Evolutionary conservation across 2,888 invertebrate genomes (phyloP).

Genomic region (Megamerina dolium): DNA sequence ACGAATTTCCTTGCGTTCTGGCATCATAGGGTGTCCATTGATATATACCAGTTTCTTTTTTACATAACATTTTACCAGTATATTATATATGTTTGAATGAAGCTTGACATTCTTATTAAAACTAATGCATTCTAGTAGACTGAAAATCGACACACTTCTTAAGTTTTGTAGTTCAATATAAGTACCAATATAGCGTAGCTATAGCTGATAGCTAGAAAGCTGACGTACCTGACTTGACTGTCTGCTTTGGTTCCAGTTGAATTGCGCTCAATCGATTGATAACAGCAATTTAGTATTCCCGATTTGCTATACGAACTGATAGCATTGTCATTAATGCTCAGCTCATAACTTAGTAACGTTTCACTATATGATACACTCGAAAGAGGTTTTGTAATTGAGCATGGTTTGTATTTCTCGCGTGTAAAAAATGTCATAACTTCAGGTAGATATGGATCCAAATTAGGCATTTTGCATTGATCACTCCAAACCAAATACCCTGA

Average conservation of each 20-base stretch:
- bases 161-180: no score
- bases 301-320: constrained; percentile 28
- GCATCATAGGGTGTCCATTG: constrained; percentile 54
- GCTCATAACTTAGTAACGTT: constrained; percentile 29
- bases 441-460: constrained; percentile 56
- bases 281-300: constrained; percentile 39
- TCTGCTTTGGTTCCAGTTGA: constrained; percentile 34
- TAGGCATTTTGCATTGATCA: constrained; percentile 59
- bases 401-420: constrained; percentile 53
- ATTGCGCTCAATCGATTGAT: constrained; percentile 38
- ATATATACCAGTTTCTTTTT: constrained; percentile 38
- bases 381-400: constrained; percentile 45
- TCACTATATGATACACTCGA: constrained; percentile 36
- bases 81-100: constrained; percentile 47
- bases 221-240: constrained; percentile 31
- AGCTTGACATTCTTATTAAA: constrained; percentile 47
- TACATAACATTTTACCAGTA: constrained; percentile 52
- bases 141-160: constrained; percentile 16
- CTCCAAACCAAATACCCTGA: constrained; percentile 52
- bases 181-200: no score
- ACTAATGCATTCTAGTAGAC: constrained; percentile 46
- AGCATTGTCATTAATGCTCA: constrained; percentile 34
- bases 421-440: constrained; percentile 54
- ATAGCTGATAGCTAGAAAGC: background rate
- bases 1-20: constrained; percentile 52